Percentiles rank a stretch among this genome's conserved stretches.
phyloP scores from a whole-genome alignment of 2,113 vertebrate genomes.

The Dasypus novemcinctus region DNA sequence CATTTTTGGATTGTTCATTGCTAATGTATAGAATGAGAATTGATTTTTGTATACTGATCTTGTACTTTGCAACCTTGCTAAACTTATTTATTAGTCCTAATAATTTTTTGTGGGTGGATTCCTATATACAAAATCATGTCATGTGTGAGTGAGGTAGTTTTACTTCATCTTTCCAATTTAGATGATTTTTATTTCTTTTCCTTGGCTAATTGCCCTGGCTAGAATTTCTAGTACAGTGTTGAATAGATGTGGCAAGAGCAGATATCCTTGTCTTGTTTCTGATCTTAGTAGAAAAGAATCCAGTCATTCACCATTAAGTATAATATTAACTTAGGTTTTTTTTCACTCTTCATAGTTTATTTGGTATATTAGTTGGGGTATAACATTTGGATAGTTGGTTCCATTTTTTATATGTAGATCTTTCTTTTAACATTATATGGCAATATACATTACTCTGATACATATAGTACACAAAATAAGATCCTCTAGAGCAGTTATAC shows the following conservation, averaged over 20 bases:
- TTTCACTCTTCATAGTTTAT: conserved; percentile 76
- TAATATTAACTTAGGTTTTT: background rate
- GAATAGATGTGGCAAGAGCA: background rate
- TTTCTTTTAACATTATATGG: background rate
- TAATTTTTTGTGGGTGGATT: background rate
- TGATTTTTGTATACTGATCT: too few relatives aligned
- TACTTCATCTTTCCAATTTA: conserved; percentile 8
- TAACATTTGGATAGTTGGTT: background rate
- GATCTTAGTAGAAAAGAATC: background rate
- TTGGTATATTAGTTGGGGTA: conserved; percentile 12
- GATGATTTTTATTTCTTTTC: conserved; percentile 19
- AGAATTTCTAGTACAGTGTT: background rate
- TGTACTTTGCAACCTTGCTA: too few relatives aligned
- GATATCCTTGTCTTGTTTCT: conserved; percentile 9
- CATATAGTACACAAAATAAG: conserved; percentile 72
- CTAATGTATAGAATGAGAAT: too few relatives aligned
- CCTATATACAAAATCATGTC: background rate
- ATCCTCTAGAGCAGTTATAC: conserved; percentile 63
- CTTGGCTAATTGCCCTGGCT: background rate
- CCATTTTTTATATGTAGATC: background rate
- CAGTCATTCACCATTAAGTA: background rate
- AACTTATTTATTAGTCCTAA: background rate
- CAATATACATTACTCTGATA: background rate
- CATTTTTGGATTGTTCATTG: too few relatives aligned
- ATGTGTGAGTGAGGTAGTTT: conserved; percentile 1